A percentile compares a stretch with the other conserved stretches of the same genome.
phyloP scores from a whole-genome alignment of 2,888 invertebrate species.

The Parapristionchus giblindavisi region DNA sequence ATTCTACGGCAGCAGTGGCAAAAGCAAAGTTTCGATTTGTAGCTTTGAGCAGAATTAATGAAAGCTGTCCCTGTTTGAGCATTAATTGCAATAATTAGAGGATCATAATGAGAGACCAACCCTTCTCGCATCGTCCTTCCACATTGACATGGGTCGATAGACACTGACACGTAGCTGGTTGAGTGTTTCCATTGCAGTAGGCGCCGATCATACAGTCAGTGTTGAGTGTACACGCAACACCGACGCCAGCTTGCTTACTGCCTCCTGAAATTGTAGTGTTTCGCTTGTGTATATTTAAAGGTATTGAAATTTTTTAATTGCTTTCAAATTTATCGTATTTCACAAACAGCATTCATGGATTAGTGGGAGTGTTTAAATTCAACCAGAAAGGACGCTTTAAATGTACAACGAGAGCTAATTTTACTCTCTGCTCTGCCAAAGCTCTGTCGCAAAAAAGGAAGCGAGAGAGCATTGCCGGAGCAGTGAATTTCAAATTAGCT shows the following conservation, averaged over 20 bases:
- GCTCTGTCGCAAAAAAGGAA: too few species aligned
- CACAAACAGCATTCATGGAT: too few species aligned
- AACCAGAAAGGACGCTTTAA: too few species aligned
- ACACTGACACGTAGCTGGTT: slow-evolving; percentile 68
- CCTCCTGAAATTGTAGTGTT: slow-evolving; percentile 56
- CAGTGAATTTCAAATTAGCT: too few species aligned
- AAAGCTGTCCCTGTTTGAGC: neutral
- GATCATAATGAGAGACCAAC: slow-evolving; percentile 46
- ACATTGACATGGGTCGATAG: slow-evolving; percentile 69
- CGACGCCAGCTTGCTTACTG: slow-evolving; percentile 64
- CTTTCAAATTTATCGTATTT: too few species aligned
- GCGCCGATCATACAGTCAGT: slow-evolving; percentile 69
- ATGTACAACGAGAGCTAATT: too few species aligned
- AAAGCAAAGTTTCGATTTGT: neutral
- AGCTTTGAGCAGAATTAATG: too few species aligned
- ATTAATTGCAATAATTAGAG: neutral
- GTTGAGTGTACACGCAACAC: slow-evolving; percentile 65
- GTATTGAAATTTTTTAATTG: too few species aligned
- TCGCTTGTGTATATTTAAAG: too few species aligned
- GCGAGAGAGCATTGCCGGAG: too few species aligned
- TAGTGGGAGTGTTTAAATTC: too few species aligned
- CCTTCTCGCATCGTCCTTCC: slow-evolving; percentile 67
- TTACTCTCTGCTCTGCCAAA: too few species aligned
- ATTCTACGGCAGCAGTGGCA: neutral
- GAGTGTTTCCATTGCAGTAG: slow-evolving; percentile 68